Evolutionary conservation across 1,140 invertebrate species (phyloP).

Genomic region (Leptinotarsa defecta): DNA sequence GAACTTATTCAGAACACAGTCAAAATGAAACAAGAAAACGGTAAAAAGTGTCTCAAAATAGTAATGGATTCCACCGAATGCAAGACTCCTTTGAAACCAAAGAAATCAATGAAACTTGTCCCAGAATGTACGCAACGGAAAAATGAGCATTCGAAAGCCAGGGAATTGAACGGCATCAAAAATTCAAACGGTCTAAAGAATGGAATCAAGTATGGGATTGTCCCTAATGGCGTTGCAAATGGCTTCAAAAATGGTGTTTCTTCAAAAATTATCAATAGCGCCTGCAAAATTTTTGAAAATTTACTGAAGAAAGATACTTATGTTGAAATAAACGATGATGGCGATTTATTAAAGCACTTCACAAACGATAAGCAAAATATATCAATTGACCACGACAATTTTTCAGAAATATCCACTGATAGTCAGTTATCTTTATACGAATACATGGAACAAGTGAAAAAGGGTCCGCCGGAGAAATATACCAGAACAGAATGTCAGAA

Average conservation of each 20-base stretch:
- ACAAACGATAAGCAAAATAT: neutral
- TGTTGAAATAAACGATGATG: constrained; percentile 31
- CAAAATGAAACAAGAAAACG: neutral
- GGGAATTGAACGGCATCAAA: constrained; percentile 27
- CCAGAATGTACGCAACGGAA: neutral
- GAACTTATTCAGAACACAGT: constrained; percentile 34
- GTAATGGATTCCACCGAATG: constrained; percentile 12
- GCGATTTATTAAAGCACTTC: constrained; percentile 39
- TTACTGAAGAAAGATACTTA: constrained; percentile 37
- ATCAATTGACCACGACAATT: constrained; percentile 3
- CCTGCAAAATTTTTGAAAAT: constrained; percentile 44
- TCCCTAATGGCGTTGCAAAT: constrained; percentile 23
- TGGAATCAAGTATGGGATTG: constrained; percentile 27
- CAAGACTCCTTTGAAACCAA: neutral
- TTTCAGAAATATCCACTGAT: constrained; percentile 32
- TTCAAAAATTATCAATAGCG: constrained; percentile 21
- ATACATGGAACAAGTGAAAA: constrained; percentile 48
- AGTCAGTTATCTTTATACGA: constrained; percentile 48
- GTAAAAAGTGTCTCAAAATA: constrained; percentile 1
- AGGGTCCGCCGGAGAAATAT: constrained; percentile 17
- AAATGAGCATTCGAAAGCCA: constrained; percentile 19
- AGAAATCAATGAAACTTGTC: neutral
- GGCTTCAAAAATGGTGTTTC: constrained; percentile 28
- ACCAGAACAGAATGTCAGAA: constrained; percentile 15
- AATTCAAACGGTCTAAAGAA: constrained; percentile 22